Conservation (phyloP, 1,140 invertebrate species). For the Planococcus citri region DNA sequence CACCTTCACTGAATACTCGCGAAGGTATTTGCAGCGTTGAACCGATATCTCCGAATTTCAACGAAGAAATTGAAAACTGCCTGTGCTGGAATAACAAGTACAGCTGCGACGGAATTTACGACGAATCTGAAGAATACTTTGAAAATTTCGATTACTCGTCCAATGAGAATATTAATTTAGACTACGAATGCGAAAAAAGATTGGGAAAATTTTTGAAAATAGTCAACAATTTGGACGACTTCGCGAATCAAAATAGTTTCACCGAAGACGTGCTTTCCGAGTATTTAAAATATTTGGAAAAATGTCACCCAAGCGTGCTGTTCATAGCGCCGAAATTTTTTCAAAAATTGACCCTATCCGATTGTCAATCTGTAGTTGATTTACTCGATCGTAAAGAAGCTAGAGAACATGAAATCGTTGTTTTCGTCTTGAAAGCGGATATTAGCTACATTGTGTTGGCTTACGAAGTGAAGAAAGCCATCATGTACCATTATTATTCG, state of each 20-base stretch:
- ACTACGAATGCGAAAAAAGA: conserved; percentile 2
- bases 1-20: background rate
- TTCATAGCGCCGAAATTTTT: background rate
- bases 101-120: background rate
- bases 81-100: background rate
- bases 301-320: background rate
- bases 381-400: background rate
- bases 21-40: background rate
- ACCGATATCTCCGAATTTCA: background rate
- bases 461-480: background rate
- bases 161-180: background rate
- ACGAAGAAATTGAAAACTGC: background rate
- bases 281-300: background rate
- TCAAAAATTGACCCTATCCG: background rate
- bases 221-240: background rate
- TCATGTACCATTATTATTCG: background rate
- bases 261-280: background rate
- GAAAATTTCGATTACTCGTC: background rate
- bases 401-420: background rate
- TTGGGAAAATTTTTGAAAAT: background rate
- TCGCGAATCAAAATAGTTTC: background rate
- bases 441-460: background rate
- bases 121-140: background rate
- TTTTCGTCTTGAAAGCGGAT: background rate
- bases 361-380: background rate